These are phyloP conservation scores for Drosophila neonasuta DNA, from an alignment of 2,888 invertebrate species.

Conservation along the genomic window DNA sequence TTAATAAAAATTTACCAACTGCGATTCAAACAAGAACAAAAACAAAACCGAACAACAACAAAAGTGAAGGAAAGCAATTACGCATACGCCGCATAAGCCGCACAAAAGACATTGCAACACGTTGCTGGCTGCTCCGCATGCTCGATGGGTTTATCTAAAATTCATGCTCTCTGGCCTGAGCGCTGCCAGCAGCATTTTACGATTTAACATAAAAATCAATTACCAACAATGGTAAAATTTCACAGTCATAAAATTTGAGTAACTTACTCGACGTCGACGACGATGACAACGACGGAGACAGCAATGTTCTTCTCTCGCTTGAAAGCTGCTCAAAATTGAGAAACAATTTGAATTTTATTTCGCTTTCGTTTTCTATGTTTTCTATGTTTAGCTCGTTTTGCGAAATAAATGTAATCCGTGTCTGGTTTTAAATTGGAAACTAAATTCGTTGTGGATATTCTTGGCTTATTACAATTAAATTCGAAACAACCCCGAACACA, in stretches of 20 bases:
- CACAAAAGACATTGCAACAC: constrained; percentile 59
- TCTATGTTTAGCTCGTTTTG: not conserved
- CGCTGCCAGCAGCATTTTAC: constrained; percentile 59
- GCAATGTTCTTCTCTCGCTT: not conserved
- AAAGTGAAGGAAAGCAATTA: constrained; percentile 57
- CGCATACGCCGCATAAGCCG: constrained; percentile 66
- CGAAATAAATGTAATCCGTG: not conserved
- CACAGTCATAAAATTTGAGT: constrained; percentile 66
- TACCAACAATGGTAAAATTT: constrained; percentile 76
- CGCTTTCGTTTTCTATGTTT: constrained; percentile 19
- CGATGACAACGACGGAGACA: not conserved
- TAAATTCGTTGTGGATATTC: constrained; percentile 8
- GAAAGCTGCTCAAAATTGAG: constrained; percentile 56
- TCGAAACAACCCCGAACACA: not conserved
- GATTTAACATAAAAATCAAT: constrained; percentile 77
- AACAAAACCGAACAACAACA: constrained; percentile 16
- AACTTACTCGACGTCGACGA: constrained; percentile 45
- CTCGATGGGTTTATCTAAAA: constrained; percentile 68
- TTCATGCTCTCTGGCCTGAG: constrained; percentile 54
- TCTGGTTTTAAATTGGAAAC: constrained; percentile 12
- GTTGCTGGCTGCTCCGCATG: constrained; percentile 46
- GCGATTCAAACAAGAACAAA: constrained; percentile 22
- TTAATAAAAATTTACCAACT: constrained; percentile 62
- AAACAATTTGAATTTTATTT: constrained; percentile 63
- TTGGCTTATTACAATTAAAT: not conserved